Evolutionary conservation across 2,797 vertebrate species (phyloP).

Genomic region (Zalophus californianus): DNA sequence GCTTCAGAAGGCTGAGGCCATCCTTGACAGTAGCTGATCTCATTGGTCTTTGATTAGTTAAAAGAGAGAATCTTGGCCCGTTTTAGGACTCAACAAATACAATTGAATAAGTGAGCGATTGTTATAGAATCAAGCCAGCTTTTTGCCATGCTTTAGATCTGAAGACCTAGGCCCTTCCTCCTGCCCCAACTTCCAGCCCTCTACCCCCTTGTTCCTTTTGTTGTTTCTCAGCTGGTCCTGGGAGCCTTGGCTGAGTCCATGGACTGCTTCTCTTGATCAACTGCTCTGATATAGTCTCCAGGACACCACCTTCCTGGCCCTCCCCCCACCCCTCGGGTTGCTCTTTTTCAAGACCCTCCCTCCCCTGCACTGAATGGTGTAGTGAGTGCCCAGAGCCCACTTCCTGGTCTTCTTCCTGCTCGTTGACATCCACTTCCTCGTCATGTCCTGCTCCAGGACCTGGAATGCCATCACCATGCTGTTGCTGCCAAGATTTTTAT

Average conservation of each 20-base stretch:
- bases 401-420: neutral
- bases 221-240: neutral
- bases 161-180: neutral
- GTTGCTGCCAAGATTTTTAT: neutral
- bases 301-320: neutral
- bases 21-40: neutral
- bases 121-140: neutral
- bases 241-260: neutral
- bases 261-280: rapidly evolving
- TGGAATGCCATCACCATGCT: rapidly evolving
- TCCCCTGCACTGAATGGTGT: neutral
- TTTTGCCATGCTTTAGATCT: neutral
- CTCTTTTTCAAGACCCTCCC: neutral
- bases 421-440: neutral
- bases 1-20: neutral
- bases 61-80: neutral
- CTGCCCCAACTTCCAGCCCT: rapidly evolving
- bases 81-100: neutral
- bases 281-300: neutral
- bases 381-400: neutral
- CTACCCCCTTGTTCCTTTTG: rapidly evolving
- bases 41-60: neutral
- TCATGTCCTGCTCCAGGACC: neutral
- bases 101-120: rapidly evolving
- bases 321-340: rapidly evolving